Evolutionary conservation across 2,797 vertebrate genomes (phyloP).

Genomic region (Neoniphon sammara): DNA sequence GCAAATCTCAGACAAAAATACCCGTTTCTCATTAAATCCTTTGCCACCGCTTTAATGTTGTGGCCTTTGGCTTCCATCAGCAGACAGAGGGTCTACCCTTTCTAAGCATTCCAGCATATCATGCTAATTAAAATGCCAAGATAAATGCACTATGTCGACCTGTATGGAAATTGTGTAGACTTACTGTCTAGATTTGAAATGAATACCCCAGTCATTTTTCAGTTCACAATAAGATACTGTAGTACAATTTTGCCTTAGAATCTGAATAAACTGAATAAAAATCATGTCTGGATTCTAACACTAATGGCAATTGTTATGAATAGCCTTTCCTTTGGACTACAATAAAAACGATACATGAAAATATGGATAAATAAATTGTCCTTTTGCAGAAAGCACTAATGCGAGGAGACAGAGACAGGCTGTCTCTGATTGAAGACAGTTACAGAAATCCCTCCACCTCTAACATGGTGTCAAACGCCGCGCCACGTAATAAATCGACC

Average conservation of each 20-base stretch:
- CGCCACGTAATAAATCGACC: slow-evolving; percentile 20
- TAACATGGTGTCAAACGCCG: slow-evolving; percentile 7
- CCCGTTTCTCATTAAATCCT: no score
- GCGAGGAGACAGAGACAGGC: neutral
- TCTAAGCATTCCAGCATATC: neutral
- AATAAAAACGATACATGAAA: slow-evolving; percentile 25
- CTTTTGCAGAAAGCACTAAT: no score
- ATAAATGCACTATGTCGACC: neutral
- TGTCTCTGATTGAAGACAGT: slow-evolving; percentile 5
- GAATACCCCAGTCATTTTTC: neutral
- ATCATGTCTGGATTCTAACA: no score
- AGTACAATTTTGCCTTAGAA: no score
- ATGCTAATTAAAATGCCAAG: neutral
- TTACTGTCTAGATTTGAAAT: neutral
- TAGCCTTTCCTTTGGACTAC: neutral
- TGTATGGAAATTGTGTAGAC: neutral
- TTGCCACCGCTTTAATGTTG: no score
- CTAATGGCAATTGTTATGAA: no score
- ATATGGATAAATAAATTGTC: slow-evolving; percentile 1
- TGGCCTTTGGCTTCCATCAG: no score
- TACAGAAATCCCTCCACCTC: slow-evolving; percentile 24
- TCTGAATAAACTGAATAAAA: no score
- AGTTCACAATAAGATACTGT: no score
- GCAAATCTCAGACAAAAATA: no score
- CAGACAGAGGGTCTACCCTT: neutral